phyloP scores from a whole-genome alignment of 2,888 invertebrate species.

The Lutraria lutraria region DNA sequence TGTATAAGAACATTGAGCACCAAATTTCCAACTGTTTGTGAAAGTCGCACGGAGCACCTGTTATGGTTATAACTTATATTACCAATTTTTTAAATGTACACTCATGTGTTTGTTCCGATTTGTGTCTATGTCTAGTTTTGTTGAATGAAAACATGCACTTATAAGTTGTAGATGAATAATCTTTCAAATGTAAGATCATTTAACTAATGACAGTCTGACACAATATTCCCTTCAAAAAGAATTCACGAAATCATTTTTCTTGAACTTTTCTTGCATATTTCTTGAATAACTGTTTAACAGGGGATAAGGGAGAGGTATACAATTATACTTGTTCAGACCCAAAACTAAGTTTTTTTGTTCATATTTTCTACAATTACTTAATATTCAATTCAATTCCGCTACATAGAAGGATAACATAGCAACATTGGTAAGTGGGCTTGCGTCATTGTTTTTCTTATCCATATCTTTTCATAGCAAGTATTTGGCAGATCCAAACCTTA shows the following conservation, averaged over 20 bases:
- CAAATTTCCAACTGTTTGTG: too few relatives aligned
- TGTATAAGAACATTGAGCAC: too few relatives aligned
- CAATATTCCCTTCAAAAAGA: too few relatives aligned
- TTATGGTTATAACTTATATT: too few relatives aligned
- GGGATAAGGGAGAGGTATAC: too few relatives aligned
- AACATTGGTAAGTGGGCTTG: slow-evolving; percentile 71
- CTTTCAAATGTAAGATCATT: not conserved
- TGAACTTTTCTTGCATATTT: too few relatives aligned
- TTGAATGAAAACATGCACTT: not conserved
- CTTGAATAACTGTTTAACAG: too few relatives aligned
- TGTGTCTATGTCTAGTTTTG: not conserved
- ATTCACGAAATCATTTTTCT: too few relatives aligned
- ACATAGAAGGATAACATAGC: slow-evolving; percentile 73
- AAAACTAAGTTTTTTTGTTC: slow-evolving; percentile 1
- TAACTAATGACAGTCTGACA: not conserved
- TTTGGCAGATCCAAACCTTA: slow-evolving; percentile 41
- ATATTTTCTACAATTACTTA: slow-evolving; percentile 13
- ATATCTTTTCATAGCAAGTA: slow-evolving; percentile 37
- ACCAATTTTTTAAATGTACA: too few relatives aligned
- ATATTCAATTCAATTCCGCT: slow-evolving; percentile 51
- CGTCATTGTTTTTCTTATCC: slow-evolving; percentile 45
- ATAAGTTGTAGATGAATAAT: not conserved
- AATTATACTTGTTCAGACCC: not conserved
- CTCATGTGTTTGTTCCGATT: too few relatives aligned
- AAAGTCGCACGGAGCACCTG: too few relatives aligned